phyloP scores from a whole-genome alignment of 2,888 invertebrate species.

The Helleia helle region DNA sequence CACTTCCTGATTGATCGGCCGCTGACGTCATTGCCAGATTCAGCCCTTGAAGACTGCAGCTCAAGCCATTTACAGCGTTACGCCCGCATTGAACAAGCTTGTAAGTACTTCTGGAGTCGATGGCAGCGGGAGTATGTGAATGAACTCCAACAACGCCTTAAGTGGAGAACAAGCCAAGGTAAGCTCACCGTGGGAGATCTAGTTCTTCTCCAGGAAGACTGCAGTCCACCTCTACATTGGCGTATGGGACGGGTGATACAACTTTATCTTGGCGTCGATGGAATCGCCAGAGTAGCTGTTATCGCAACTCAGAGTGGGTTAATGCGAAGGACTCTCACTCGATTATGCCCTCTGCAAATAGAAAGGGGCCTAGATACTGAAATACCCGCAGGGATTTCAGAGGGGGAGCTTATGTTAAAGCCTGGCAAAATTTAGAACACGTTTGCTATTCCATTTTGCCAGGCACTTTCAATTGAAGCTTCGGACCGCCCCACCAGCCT shows the following conservation, averaged over 20 bases:
- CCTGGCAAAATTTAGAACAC: no score
- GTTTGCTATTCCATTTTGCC: no score
- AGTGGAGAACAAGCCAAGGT: conserved; percentile 4
- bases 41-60: neutral
- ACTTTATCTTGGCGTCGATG: neutral
- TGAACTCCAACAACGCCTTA: conserved; percentile 14
- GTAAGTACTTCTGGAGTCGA: conserved; percentile 17
- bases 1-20: no score
- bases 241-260: neutral
- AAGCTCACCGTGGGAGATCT: neutral
- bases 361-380: conserved; percentile 8
- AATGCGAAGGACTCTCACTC: neutral
- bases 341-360: neutral
- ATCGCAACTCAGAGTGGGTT: neutral
- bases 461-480: no score
- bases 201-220: neutral
- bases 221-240: conserved; percentile 1
- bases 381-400: neutral
- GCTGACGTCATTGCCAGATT: conserved; percentile 8
- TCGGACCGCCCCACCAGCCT: no score
- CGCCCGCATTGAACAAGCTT: conserved; percentile 8
- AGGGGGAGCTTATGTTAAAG: neutral
- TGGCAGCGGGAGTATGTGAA: conserved; percentile 14
- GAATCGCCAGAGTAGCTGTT: neutral
- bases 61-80: neutral